phyloP scores from a whole-genome alignment of 2,113 vertebrate species.

The Lagenorhynchus albirostris region DNA sequence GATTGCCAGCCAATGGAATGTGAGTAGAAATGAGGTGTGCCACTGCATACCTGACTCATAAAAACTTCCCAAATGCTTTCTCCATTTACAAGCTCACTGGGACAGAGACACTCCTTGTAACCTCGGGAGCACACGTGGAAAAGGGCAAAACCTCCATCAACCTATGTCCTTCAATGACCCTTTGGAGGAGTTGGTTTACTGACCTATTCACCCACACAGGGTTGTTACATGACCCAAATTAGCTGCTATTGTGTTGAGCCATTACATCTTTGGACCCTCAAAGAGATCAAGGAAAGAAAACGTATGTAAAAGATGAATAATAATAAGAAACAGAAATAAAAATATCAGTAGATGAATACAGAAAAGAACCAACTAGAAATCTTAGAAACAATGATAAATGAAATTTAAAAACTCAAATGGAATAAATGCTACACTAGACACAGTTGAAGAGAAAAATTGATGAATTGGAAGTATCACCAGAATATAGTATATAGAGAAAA shows the following conservation, averaged over 20 bases:
- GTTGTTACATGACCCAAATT: too few species aligned
- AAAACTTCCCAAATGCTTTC: background rate
- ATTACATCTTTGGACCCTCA: background rate
- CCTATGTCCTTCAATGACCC: background rate
- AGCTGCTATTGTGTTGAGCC: background rate
- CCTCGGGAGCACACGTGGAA: background rate
- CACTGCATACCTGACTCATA: background rate
- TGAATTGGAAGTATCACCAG: background rate
- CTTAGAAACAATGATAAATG: background rate
- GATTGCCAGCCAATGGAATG: background rate
- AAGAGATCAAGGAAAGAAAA: background rate
- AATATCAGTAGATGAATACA: background rate
- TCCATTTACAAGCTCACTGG: background rate
- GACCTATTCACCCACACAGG: too few species aligned
- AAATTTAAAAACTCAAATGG: background rate
- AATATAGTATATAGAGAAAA: background rate
- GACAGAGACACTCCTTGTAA: background rate
- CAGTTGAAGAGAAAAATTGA: background rate
- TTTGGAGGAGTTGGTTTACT: background rate
- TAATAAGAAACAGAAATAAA: background rate
- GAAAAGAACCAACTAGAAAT: background rate
- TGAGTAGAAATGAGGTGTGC: background rate
- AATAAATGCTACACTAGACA: background rate
- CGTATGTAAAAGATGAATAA: background rate
- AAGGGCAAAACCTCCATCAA: background rate